Base-by-base conservation (phyloP, 2,113 vertebrate genomes). In the Lophura nycthemera region DNA sequence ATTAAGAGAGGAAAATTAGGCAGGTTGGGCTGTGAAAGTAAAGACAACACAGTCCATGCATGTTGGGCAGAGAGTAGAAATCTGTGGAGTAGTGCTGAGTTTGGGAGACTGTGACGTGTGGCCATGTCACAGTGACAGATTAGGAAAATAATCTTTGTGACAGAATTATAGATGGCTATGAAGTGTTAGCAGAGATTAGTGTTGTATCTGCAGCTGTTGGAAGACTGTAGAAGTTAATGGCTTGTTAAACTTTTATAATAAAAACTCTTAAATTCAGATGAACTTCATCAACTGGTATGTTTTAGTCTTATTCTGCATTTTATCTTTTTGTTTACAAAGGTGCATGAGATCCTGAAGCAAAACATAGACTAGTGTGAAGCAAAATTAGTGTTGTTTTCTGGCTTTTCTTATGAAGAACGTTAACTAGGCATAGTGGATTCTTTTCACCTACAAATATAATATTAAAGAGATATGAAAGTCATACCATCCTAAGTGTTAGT, bases 81-180 rank as follows among this genome's bases (percentile, higher is more conserved):
- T 87, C 48, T 66, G 57, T 79, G 30, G 45, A 87, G 30, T n/a
- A 75, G 1, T 43, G 67, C 45, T 61, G 30, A 83, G 36, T 40
- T 91, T 18, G 47, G 63, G 71, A 76, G 78, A 54, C 30, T 59
- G 32, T 95, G 84, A 87, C 11, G 0, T 95, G 75, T 76, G 78
- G 87, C 56, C 27, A 32, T 77, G 75, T 86, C 95, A 83, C 56
- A 85, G 71, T 94, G 90, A 94, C 85, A 86, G 60, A 95, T 94
- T 83, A 83, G 79, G 71, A 94, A 92, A 89, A 94, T 91, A 95
- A 96, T 91, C 67, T 91, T 80, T 83, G 66, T 92, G 92, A 36
- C 85, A 92, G 88, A 85, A 88, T 94, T 92, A 88, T 77, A 86
- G 86, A 73, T 76, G 54, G 30, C 74, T 89, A 2, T 86, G 85